phyloP scores from a whole-genome alignment of 2,888 invertebrate genomes.

The Microctonus aethiopoides region DNA sequence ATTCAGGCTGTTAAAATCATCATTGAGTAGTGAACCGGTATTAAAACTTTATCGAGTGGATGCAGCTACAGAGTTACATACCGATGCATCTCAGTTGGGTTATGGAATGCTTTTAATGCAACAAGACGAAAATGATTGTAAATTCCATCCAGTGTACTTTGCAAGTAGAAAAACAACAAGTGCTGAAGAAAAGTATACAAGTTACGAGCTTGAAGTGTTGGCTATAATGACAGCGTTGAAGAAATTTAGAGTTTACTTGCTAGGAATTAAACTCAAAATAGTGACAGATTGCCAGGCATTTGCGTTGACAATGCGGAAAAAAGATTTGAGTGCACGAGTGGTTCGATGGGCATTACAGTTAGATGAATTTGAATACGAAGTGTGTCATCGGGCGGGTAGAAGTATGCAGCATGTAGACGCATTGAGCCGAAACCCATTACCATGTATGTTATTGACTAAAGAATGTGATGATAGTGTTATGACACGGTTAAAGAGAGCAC shows the following conservation, averaged over 20 bases:
- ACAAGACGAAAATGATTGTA: conserved; percentile 35
- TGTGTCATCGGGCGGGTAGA: conserved; percentile 38
- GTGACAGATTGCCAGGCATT: conserved; percentile 41
- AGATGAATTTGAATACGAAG: conserved; percentile 39
- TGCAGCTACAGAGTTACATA: too few species aligned
- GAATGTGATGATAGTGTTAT: background rate
- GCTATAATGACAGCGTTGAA: conserved; percentile 35
- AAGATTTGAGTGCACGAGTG: conserved; percentile 35
- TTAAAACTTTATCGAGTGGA: conserved; percentile 39
- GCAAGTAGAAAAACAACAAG: conserved; percentile 33
- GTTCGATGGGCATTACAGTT: conserved; percentile 40
- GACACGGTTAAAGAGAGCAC: background rate
- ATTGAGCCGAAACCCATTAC: conserved; percentile 38
- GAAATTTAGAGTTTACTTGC: conserved; percentile 38
- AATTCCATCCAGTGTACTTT: conserved; percentile 28
- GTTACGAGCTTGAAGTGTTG: conserved; percentile 41
- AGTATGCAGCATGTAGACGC: conserved; percentile 43
- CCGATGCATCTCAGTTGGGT: too few species aligned
- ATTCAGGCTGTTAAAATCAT: conserved; percentile 35
- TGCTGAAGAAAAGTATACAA: conserved; percentile 33
- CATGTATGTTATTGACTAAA: conserved; percentile 7
- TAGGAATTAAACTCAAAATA: conserved; percentile 38
- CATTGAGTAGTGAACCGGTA: conserved; percentile 29
- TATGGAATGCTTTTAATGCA: conserved; percentile 45
- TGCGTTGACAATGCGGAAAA: conserved; percentile 36